A percentile compares a stretch with the other conserved stretches of the same genome.
Evolutionary conservation across 1,140 invertebrate species (phyloP).

Genomic region (Zaprionus ornatus): DNA sequence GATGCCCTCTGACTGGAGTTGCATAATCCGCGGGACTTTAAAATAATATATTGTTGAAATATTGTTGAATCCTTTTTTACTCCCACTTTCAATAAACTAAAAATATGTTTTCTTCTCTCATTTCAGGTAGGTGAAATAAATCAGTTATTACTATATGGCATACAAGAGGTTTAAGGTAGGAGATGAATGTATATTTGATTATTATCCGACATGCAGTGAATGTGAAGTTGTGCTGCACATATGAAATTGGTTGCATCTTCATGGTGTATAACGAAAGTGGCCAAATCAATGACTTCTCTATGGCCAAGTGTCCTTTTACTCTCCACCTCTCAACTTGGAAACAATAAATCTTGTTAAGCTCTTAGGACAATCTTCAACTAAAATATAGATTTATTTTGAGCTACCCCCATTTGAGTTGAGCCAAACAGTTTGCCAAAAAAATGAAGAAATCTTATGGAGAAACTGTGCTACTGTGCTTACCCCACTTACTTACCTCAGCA

Average conservation of each 20-base stretch:
- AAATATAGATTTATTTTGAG: not conserved
- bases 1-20: slow-evolving; percentile 43
- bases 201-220: not conserved
- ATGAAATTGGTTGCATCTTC: not conserved
- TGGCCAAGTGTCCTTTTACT: not conserved
- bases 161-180: not conserved
- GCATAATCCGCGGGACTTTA: not conserved
- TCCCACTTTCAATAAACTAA: not conserved
- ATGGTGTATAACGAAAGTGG: not conserved
- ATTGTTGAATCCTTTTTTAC: not conserved
- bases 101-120: slow-evolving; percentile 13
- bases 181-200: not conserved
- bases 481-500: not conserved
- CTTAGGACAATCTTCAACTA: not conserved
- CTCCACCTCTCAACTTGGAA: not conserved
- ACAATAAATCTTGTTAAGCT: not conserved
- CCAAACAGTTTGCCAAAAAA: not conserved
- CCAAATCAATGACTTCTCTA: not conserved
- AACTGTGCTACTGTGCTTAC: not conserved
- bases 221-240: not conserved
- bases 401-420: not conserved
- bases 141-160: not conserved
- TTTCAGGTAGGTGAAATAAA: slow-evolving; percentile 55
- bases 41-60: slow-evolving; percentile 29
- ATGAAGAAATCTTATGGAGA: not conserved